Percentiles rank a stretch among this genome's conserved stretches.
These are phyloP conservation scores for Ceratoteleas bidentatus DNA, from an alignment of 1,140 invertebrate genomes.

Conservation along the genomic window DNA sequence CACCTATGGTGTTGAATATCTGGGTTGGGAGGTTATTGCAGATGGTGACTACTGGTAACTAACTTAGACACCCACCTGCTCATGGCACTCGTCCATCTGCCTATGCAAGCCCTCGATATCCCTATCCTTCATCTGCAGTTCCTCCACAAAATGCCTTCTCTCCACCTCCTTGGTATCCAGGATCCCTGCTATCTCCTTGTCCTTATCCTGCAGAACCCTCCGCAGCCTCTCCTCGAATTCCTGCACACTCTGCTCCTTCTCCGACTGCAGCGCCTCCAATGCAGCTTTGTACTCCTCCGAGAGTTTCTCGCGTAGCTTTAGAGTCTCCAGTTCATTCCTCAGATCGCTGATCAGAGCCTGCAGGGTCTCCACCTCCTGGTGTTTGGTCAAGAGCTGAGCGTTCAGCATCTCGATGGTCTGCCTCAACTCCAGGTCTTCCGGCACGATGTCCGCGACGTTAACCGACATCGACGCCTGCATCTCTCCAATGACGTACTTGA, in stretches of 20 bases:
- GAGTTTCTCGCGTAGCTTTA: constrained; percentile 55
- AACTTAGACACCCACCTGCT: no score
- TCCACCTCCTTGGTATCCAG: constrained; percentile 56
- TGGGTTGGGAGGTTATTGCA: no score
- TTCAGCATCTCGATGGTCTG: constrained; percentile 67
- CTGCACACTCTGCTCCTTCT: constrained; percentile 67
- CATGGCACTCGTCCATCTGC: constrained; percentile 61
- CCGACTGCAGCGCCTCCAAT: constrained; percentile 62
- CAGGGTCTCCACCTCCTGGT: constrained; percentile 66
- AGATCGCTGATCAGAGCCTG: constrained; percentile 57
- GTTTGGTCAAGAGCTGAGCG: constrained; percentile 67
- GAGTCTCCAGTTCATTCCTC: constrained; percentile 55
- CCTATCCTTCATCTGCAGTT: constrained; percentile 44
- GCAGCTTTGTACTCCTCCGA: constrained; percentile 64
- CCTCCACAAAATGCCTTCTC: constrained; percentile 62
- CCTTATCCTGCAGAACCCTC: constrained; percentile 65
- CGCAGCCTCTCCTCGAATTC: constrained; percentile 65
- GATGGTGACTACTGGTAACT: no score
- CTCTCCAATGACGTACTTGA: constrained; percentile 69
- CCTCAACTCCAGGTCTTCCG: constrained; percentile 65
- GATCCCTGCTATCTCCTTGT: constrained; percentile 67
- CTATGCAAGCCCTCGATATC: constrained; percentile 69
- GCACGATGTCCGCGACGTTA: constrained; percentile 44
- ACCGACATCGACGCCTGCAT: constrained; percentile 54
- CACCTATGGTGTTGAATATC: no score